These are phyloP conservation scores for Pristionchus japonicus DNA, from an alignment of 2,888 invertebrate genomes.

Conservation along the genomic window DNA sequence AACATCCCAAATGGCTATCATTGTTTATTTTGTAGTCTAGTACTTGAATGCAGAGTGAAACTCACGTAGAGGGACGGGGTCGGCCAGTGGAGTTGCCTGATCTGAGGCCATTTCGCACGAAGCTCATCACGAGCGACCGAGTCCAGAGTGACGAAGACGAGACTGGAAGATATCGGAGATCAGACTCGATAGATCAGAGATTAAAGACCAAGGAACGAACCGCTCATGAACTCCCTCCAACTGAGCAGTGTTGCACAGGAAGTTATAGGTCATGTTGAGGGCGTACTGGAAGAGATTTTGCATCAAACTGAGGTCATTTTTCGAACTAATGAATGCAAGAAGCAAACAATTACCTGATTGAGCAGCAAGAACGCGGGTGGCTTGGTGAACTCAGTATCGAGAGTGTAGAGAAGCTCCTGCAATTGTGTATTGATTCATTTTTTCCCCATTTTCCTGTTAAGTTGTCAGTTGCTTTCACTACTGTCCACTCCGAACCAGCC, in stretches of 20 bases:
- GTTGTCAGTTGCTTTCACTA: no score
- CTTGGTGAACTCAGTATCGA: conserved; percentile 63
- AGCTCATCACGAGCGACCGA: conserved; percentile 67
- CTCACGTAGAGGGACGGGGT: conserved; percentile 73
- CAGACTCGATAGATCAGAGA: neutral
- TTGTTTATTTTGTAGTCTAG: neutral
- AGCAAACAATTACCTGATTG: conserved; percentile 56
- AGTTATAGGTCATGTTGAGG: conserved; percentile 75
- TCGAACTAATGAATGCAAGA: no score
- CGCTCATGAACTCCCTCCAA: conserved; percentile 63
- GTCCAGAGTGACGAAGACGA: conserved; percentile 74
- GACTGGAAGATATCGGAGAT: conserved; percentile 48
- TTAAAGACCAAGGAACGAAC: conserved; percentile 3
- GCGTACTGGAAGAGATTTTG: conserved; percentile 55
- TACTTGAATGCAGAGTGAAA: conserved; percentile 22
- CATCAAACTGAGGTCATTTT: no score
- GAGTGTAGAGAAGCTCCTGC: conserved; percentile 53
- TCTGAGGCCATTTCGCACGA: conserved; percentile 67
- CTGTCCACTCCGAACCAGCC: neutral
- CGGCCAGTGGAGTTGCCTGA: conserved; percentile 74
- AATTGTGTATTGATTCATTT: no score
- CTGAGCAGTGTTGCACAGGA: conserved; percentile 71
- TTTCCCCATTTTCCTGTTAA: neutral
- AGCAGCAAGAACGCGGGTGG: conserved; percentile 73
- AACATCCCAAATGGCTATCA: neutral